Evolutionary conservation across 2,888 invertebrate genomes (phyloP), one percentile per base, ranked within the genome.

Genomic region (Conops quadrifasciatus): DNA sequence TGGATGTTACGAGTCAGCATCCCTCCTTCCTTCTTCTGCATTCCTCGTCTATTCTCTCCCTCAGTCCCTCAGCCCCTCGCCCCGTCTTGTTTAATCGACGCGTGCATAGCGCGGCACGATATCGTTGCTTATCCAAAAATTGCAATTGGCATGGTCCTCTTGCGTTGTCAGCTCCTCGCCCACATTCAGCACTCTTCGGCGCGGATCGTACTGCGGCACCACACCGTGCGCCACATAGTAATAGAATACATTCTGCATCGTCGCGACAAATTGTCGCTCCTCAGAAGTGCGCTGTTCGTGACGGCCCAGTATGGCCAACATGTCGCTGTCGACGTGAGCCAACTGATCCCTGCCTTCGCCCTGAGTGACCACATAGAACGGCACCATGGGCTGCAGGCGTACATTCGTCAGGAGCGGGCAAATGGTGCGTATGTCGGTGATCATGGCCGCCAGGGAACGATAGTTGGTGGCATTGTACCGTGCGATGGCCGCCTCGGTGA

Each of bases 241-340:
- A 84, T 94, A 94, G 85, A 95, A 95, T 43, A 94, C 85, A 75
- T 92, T 91, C 80, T 94, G 94, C 88, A 95, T 92, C 15, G 94
- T 91, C 0, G 91, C 89, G 77, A 93, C 90, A 81, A 91, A 94
- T 21, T 92, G 88, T 56, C 91, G 89, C 81, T 94, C 93, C 78
- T 92, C 91, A 0, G 91, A 90, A 51, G 90, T 90, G 77, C 90
- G 90, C 0, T 92, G 91, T 72, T 91, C 90, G 78, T 92, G 93
- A 16, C 90, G 89, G 0, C 93, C 94, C 60, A 95, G 88, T 76
- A 95, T 94, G 0, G 94, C 94, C 67, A 90, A 89, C 0, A 93
- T 88, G 81, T 95, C 95, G 1, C 92, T 88, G 80, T 92, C 90
- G 0, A 88, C 87, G 19, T 87, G 88, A 28, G 87, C 86, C 24